Conservation (phyloP, 2,797 vertebrate genomes). For the Parotocinclus haroldoi region DNA sequence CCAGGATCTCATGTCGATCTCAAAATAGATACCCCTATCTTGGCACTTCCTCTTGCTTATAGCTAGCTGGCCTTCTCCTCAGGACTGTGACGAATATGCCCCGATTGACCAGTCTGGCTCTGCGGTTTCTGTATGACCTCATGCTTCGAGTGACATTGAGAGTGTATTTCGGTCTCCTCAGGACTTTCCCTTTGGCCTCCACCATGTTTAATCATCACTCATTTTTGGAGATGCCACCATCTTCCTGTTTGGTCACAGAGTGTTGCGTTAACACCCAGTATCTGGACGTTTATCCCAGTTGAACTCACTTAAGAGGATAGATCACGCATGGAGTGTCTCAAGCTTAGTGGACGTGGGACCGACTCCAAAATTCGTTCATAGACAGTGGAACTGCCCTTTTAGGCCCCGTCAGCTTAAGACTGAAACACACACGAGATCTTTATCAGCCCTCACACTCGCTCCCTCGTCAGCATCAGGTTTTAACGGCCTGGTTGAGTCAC, state of each 20-base stretch:
- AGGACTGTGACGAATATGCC: conserved; percentile 20
- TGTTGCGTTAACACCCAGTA: background rate
- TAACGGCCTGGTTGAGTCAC: no score
- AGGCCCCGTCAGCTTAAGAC: no score
- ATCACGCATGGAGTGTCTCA: background rate
- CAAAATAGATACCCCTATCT: conserved; percentile 41
- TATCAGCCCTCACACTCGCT: no score
- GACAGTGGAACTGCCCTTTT: conserved; percentile 44
- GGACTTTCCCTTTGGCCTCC: conserved; percentile 41
- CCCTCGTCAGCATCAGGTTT: conserved; percentile 6
- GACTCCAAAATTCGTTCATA: conserved; percentile 70
- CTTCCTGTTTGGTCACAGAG: conserved; percentile 1
- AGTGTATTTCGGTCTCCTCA: conserved; percentile 42
- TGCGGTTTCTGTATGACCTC: conserved; percentile 33
- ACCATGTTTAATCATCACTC: background rate
- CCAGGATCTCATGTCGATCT: conserved; percentile 32
- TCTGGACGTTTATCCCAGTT: background rate
- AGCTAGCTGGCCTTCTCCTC: conserved; percentile 25
- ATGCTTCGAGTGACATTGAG: conserved; percentile 25
- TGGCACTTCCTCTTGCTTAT: conserved; percentile 32
- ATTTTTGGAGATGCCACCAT: background rate
- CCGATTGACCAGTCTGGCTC: conserved; percentile 20
- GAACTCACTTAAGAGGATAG: background rate
- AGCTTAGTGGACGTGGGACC: conserved; percentile 22
- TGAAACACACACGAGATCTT: no score